Conservation (phyloP, 2,888 invertebrate genomes). For the Belgica antarctica region DNA sequence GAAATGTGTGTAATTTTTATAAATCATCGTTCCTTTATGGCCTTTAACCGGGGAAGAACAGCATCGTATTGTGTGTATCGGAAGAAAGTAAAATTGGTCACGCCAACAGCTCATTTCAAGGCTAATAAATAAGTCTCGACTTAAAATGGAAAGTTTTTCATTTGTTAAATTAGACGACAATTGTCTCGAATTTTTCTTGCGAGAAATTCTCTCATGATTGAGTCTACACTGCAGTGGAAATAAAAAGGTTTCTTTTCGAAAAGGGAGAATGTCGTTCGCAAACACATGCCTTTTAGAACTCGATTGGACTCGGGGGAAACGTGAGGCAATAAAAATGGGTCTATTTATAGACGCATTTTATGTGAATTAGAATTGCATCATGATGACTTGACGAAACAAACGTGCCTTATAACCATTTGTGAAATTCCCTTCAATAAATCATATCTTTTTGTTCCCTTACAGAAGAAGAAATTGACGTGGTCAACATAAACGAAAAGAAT, state of each 20-base stretch:
- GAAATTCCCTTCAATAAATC: background rate
- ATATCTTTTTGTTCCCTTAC: slow-evolving; percentile 59
- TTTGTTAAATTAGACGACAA: background rate
- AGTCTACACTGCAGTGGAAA: no score
- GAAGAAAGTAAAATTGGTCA: slow-evolving; percentile 27
- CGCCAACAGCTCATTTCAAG: slow-evolving; percentile 28
- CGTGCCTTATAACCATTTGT: background rate
- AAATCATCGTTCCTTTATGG: slow-evolving; percentile 14
- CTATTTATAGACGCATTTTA: background rate
- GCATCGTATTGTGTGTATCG: slow-evolving; percentile 6
- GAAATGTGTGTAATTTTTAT: slow-evolving; percentile 34
- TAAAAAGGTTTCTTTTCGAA: no score
- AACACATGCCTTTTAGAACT: background rate
- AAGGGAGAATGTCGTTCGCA: background rate
- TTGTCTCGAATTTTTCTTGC: background rate
- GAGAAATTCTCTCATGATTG: no score
- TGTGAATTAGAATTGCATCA: background rate
- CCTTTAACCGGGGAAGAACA: background rate
- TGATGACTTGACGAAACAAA: background rate
- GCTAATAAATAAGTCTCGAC: slow-evolving; percentile 12
- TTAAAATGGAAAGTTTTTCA: background rate
- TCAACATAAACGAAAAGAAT: slow-evolving; percentile 63
- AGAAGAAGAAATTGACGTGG: slow-evolving; percentile 86
- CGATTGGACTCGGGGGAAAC: background rate
- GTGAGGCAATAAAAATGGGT: background rate